Percentiles rank a stretch among this genome's conserved stretches.
phyloP scores from a whole-genome alignment of 2,113 vertebrate species.

The Hyperopisus bebe region DNA sequence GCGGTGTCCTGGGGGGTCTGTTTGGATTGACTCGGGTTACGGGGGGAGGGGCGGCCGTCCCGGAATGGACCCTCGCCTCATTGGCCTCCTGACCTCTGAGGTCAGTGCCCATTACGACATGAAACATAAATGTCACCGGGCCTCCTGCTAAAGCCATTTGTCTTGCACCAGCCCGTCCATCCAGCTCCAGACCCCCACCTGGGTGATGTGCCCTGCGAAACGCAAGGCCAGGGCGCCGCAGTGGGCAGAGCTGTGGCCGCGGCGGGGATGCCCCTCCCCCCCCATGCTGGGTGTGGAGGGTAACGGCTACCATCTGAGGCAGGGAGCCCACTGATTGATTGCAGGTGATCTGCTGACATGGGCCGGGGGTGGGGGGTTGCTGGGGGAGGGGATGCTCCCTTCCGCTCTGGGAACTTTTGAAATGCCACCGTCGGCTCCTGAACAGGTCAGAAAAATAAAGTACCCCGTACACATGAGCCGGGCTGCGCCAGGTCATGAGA shows the following conservation, averaged over 20 bases:
- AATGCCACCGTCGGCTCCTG: background rate
- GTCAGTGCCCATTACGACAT: slow-evolving; percentile 57
- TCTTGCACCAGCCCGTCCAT: slow-evolving; percentile 47
- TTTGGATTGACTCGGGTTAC: slow-evolving; percentile 28
- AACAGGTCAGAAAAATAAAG: background rate
- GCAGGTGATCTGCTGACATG: background rate
- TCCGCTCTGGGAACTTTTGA: background rate
- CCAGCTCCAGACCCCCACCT: slow-evolving; percentile 34
- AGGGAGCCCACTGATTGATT: background rate
- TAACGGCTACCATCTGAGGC: background rate
- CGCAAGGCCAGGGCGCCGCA: background rate
- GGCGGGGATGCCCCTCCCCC: background rate
- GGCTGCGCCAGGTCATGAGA: background rate
- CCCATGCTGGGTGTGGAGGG: background rate
- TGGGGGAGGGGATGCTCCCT: background rate
- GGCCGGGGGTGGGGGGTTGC: background rate
- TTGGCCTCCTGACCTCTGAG: slow-evolving; percentile 52
- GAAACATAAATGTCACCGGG: slow-evolving; percentile 52
- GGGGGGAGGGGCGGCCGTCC: slow-evolving; percentile 21
- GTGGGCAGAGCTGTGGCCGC: background rate
- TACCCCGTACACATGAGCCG: background rate
- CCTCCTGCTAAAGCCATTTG: slow-evolving; percentile 53
- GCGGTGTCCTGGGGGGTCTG: slow-evolving; percentile 1
- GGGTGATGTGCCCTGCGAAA: slow-evolving; percentile 14
- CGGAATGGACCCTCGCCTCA: slow-evolving; percentile 47